These are phyloP conservation scores for Cerceris ruficornis DNA, from an alignment of 2,888 invertebrate genomes.

Conservation along the genomic window DNA sequence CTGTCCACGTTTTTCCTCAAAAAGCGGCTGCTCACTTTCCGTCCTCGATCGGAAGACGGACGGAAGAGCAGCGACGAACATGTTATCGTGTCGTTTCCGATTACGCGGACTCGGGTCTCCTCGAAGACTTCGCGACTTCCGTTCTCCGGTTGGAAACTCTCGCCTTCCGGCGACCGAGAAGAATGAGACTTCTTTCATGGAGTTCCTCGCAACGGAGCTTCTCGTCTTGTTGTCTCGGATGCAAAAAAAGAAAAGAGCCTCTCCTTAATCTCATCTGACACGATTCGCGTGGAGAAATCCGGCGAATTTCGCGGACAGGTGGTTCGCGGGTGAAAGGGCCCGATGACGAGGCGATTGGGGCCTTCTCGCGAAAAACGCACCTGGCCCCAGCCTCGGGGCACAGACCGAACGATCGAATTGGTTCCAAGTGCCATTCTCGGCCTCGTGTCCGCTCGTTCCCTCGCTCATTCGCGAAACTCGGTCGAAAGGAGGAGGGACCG, in stretches of 20 bases:
- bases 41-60: conserved; percentile 6
- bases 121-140: background rate
- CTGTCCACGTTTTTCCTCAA: conserved; percentile 11
- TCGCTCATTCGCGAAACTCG: conserved; percentile 1
- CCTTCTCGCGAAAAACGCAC: background rate
- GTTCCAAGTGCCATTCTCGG: too few relatives aligned
- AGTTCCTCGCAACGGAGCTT: too few relatives aligned
- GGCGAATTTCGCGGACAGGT: conserved; percentile 38
- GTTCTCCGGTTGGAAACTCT: background rate
- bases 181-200: background rate
- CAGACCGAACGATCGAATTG: conserved; percentile 40
- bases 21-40: conserved; percentile 15
- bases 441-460: too few relatives aligned
- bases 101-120: background rate
- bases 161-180: background rate
- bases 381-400: background rate
- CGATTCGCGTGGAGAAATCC: background rate
- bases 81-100: conserved; percentile 1
- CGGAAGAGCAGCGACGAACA: conserved; percentile 2
- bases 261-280: background rate
- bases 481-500: conserved; percentile 17
- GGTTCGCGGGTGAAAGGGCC: conserved; percentile 22
- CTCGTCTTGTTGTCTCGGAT: too few relatives aligned
- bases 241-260: too few relatives aligned
- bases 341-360: conserved; percentile 1